Base-by-base conservation (phyloP, 2,797 vertebrate genomes). In the Neomorphus geoffroyi region DNA sequence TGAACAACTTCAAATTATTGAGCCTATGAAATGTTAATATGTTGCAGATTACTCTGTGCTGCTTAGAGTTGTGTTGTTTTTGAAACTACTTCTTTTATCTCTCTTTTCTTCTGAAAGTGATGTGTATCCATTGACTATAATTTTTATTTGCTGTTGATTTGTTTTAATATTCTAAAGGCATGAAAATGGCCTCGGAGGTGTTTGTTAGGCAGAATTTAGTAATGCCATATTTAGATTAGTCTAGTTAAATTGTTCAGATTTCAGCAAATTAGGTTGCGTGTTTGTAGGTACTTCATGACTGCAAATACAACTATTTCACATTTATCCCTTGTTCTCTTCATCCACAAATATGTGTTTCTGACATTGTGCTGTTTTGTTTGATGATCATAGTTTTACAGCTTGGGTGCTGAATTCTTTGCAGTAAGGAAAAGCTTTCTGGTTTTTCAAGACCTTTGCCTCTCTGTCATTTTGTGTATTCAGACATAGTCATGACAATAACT, bases 1-100 rank as follows among this genome's bases (percentile, higher is more conserved):
- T 90, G 50, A 94, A 92, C 35, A 90, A 70, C 77, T 95, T 96
- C 77, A 88, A 84, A 35, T 75, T 92, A 70, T 50, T 50, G 11
- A 87, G 33, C 11, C 83, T 75, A 21, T 84, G 65, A 93, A 88
- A 53, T 81, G 26, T 90, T 81, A 88, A 89, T 89, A 18, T 61
- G 15, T 50, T 94, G 30, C 56, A 80, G 56, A 88, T 92, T 93
- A 65, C 88, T 85, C 62, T 72, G 27, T 80, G 45, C 58, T 88
- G 46, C 50, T 95, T 74, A 66, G 43, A 46, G 46, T 46, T 22
- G 19, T 10, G 21, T 51, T 75, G 28, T 53, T 80, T 92, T 86
- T 81, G 64, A 75, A 93, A 39, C 2, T 6, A 30, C 6, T 41
- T 19, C 1, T 4, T 61, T 27, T 61, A 13, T 35, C 23, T 81